These are phyloP conservation scores for Phymorhynchus buccinoides DNA, from an alignment of 1,140 invertebrate species.

Conservation along the genomic window DNA sequence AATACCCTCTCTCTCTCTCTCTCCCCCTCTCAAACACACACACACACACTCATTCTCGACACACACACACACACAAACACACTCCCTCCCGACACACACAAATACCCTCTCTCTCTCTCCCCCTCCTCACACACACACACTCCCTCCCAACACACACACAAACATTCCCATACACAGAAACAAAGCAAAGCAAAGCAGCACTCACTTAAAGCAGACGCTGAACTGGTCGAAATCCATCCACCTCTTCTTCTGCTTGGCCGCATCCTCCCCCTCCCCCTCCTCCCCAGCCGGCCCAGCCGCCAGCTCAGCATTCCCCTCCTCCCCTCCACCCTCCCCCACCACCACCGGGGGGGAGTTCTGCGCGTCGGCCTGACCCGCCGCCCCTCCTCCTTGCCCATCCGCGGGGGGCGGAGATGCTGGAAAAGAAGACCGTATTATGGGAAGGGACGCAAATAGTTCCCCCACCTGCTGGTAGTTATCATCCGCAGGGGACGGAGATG, in stretches of 20 bases:
- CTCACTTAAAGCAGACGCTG: constrained; percentile 71
- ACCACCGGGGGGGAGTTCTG: neutral
- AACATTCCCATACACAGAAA: neutral
- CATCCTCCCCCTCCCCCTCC: constrained; percentile 29
- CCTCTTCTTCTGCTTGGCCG: constrained; percentile 59
- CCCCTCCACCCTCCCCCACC: neutral
- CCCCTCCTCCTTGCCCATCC: neutral
- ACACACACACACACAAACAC: neutral
- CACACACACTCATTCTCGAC: neutral
- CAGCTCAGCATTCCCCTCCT: constrained; percentile 46
- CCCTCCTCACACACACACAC: neutral
- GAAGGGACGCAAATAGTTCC: too few species aligned
- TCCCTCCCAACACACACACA: too few species aligned
- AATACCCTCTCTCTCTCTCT: neutral
- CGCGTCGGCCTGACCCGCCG: neutral
- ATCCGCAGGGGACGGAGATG: too few species aligned
- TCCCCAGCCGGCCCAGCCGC: constrained; percentile 39
- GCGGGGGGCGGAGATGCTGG: neutral
- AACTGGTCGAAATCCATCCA: constrained; percentile 74
- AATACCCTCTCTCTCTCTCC: neutral
- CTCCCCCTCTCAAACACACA: too few species aligned
- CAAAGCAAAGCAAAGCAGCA: neutral
- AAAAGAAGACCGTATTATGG: too few species aligned
- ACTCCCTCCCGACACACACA: neutral
- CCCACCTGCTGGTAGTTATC: too few species aligned